phyloP scores from a whole-genome alignment of 2,797 vertebrate genomes.

The Otolemur crassicaudatus region DNA sequence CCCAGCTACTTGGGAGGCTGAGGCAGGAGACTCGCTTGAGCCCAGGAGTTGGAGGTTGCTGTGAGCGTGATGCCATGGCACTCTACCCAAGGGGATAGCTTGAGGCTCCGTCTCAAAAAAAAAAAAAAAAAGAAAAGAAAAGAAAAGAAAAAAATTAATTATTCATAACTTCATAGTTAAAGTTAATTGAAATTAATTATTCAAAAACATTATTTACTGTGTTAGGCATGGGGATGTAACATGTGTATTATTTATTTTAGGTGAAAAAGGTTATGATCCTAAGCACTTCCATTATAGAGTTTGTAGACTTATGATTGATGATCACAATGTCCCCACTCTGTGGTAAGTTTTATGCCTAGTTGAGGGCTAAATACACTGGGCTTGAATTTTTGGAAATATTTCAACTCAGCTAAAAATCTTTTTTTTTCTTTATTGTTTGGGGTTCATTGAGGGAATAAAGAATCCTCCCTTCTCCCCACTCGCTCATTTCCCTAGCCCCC shows the following conservation, averaged over 20 bases:
- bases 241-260: constrained; percentile 85
- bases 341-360: constrained; percentile 88
- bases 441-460: too few relatives aligned
- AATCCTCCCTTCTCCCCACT: too few relatives aligned
- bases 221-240: not conserved
- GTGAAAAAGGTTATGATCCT: constrained; percentile 96
- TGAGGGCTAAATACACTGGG: not conserved
- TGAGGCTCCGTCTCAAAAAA: too few relatives aligned
- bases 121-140: too few relatives aligned
- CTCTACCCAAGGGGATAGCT: too few relatives aligned
- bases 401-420: constrained; percentile 60
- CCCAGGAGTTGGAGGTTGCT: too few relatives aligned
- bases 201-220: not conserved
- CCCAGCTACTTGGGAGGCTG: too few relatives aligned
- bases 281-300: constrained; percentile 95
- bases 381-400: not conserved
- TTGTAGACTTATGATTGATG: constrained; percentile 94
- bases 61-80: too few relatives aligned
- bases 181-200: too few relatives aligned
- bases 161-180: not conserved
- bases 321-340: constrained; percentile 96
- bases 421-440: too few relatives aligned
- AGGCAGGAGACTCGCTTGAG: too few relatives aligned
- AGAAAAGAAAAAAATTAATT: not conserved
- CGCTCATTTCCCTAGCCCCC: too few relatives aligned